Conservation (phyloP, 2,888 invertebrate species). For the Hypselothyrea guttata region DNA sequence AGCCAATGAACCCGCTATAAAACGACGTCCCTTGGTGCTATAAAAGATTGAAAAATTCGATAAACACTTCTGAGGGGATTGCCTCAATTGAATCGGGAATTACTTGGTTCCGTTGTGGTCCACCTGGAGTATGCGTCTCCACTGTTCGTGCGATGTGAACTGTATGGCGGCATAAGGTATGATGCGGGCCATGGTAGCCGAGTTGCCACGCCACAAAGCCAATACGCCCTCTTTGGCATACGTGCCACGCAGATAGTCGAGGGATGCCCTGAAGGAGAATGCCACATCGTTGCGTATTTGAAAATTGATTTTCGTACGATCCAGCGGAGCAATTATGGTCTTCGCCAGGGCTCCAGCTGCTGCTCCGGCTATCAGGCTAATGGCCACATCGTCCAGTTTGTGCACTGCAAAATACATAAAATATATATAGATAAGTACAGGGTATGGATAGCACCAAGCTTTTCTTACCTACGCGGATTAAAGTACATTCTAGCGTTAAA, state of each 20-base stretch:
- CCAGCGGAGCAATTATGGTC: slow-evolving; percentile 97
- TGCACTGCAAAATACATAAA: slow-evolving; percentile 60
- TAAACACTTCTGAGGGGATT: not conserved
- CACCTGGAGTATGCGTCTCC: slow-evolving; percentile 91
- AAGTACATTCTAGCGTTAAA: too few relatives aligned
- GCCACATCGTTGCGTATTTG: slow-evolving; percentile 90
- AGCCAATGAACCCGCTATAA: slow-evolving; percentile 96
- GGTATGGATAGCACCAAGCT: too few relatives aligned
- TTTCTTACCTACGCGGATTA: too few relatives aligned
- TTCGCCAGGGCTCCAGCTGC: slow-evolving; percentile 97
- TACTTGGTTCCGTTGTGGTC: slow-evolving; percentile 85
- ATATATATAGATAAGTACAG: not conserved
- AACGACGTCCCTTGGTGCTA: slow-evolving; percentile 82
- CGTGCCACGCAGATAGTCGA: slow-evolving; percentile 86
- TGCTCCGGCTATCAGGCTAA: slow-evolving; percentile 95
- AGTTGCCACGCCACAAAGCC: slow-evolving; percentile 98
- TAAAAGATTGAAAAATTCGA: not conserved
- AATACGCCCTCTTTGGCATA: slow-evolving; percentile 90
- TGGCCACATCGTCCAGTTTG: slow-evolving; percentile 86
- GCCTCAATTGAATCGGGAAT: slow-evolving; percentile 44
- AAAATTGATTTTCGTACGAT: slow-evolving; percentile 99
- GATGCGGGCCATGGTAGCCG: slow-evolving; percentile 98
- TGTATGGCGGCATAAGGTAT: slow-evolving; percentile 99
- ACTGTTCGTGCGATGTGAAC: slow-evolving; percentile 98
- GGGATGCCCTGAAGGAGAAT: slow-evolving; percentile 88